Base-by-base conservation (phyloP, 2,888 invertebrate species). In the Crematogaster levior region DNA sequence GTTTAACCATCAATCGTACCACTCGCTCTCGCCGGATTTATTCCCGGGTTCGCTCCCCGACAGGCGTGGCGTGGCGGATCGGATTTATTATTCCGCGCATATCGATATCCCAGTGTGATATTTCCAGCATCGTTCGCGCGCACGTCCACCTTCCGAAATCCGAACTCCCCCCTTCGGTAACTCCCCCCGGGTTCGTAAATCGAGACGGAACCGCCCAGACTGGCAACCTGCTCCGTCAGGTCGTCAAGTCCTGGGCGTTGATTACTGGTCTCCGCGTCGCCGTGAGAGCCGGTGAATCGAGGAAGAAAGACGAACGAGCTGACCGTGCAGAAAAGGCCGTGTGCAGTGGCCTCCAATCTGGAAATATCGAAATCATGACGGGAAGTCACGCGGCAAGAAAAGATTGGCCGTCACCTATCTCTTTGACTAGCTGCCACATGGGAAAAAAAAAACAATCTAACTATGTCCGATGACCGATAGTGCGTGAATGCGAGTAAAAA, bases 361-460 rank as follows among this genome's bases (percentile, higher is more conserved):
- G 75, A 84, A 81, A 82, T 82, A 84, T 84, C 83, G 83, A 83
- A 84, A 84, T 75, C 68, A 48, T 53, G 61, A 60, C 61, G 63
- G 80, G 58, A 68, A 60, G 79, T 66, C 65, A 66, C 48, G 79
- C 65, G 66, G 79, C 48, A 37, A 60, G 74, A 37, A 60, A 40
- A 37, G 79, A 40, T 68, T 34, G 77, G 10, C 48, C 68, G 37
- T 27, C 43, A 12, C 34, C 70, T 56, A 70, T 70, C 43, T 21
- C 56, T 68, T 68, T 51, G 75, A 56, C 70, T 56, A 21, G 40
- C 53, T 30, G 30, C 10, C 27, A 2, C 21, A 6, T 3, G 30
- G n/a, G 40, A 48, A 40, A 53, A 30, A 53, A 30, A 68, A 10
- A 68, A 58, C 6, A 53, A 27, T 53, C 27, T 15, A 51, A 6